phyloP scores from a whole-genome alignment of 2,888 invertebrate genomes.

The Lissonota sp. region DNA sequence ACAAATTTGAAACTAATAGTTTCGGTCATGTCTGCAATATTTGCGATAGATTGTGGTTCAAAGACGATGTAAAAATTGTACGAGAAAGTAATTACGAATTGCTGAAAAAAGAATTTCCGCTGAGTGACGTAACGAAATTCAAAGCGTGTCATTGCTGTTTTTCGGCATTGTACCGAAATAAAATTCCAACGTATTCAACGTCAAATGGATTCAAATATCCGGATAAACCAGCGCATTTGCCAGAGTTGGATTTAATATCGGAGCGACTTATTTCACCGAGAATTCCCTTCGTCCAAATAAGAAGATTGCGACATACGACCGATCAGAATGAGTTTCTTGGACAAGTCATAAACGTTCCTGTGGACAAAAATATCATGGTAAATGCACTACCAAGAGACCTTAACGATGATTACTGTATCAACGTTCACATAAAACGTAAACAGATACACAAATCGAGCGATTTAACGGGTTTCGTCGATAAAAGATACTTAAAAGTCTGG shows the following conservation, averaged over 20 bases:
- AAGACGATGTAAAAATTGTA: slow-evolving; percentile 29
- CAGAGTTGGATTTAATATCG: slow-evolving; percentile 64
- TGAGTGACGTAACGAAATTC: slow-evolving; percentile 7
- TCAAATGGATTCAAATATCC: slow-evolving; percentile 70
- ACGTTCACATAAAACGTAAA: slow-evolving; percentile 70
- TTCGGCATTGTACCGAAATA: slow-evolving; percentile 23
- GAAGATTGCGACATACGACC: slow-evolving; percentile 67
- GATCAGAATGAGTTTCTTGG: slow-evolving; percentile 70
- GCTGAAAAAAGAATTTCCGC: slow-evolving; percentile 14
- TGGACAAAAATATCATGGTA: slow-evolving; percentile 70
- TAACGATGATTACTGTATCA: slow-evolving; percentile 71
- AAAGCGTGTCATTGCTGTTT: slow-evolving; percentile 36
- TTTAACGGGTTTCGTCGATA: slow-evolving; percentile 66
- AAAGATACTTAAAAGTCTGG: slow-evolving; percentile 67
- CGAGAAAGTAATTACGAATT: slow-evolving; percentile 15
- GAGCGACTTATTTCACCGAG: slow-evolving; percentile 72
- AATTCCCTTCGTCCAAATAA: slow-evolving; percentile 70
- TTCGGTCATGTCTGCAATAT: no score
- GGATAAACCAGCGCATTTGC: slow-evolving; percentile 59
- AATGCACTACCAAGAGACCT: slow-evolving; percentile 65
- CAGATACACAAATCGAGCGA: slow-evolving; percentile 69
- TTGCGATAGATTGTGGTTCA: slow-evolving; percentile 52
- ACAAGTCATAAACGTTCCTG: slow-evolving; percentile 74
- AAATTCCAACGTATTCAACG: slow-evolving; percentile 55
- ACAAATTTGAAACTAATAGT: no score